Evolutionary conservation across 2,888 invertebrate genomes (phyloP).

Genomic region (Callinectes sapidus): DNA sequence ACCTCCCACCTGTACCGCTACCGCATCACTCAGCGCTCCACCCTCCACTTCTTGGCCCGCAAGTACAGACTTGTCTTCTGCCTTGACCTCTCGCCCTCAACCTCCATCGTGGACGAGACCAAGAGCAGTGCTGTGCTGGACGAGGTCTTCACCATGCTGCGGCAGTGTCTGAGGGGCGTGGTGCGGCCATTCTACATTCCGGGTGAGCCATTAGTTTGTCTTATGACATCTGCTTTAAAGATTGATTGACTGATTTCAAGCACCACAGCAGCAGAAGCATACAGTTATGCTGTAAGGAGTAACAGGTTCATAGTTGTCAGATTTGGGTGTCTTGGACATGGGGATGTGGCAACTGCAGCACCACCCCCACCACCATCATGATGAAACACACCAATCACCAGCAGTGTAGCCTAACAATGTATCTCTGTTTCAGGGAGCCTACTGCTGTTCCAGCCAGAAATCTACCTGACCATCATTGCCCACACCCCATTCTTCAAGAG

Average conservation of each 20-base stretch:
- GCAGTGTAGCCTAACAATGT: not conserved
- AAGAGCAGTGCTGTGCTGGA: conserved; percentile 81
- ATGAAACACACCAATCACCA: too few relatives aligned
- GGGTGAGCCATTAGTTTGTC: conserved; percentile 38
- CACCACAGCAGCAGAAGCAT: not conserved
- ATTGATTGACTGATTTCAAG: not conserved
- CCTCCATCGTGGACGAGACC: conserved; percentile 82
- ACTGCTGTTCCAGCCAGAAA: conserved; percentile 81
- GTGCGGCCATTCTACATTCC: conserved; percentile 78
- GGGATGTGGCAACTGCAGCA: too few relatives aligned
- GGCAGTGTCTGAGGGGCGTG: conserved; percentile 79
- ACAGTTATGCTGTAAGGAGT: not conserved
- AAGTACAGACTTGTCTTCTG: conserved; percentile 85
- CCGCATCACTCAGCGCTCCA: conserved; percentile 79
- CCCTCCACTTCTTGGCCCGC: conserved; percentile 83
- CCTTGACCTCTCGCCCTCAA: conserved; percentile 86
- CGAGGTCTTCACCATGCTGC: conserved; percentile 80
- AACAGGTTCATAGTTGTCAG: too few relatives aligned
- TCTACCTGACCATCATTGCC: conserved; percentile 85
- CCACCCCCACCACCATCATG: too few relatives aligned
- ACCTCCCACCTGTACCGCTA: conserved; percentile 76
- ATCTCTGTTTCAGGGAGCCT: conserved; percentile 78
- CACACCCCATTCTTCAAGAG: conserved; percentile 85
- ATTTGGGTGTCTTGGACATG: too few relatives aligned
- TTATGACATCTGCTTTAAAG: not conserved